Base-by-base conservation (phyloP, 2,113 vertebrate genomes). In the Corythornis vintsioides region DNA sequence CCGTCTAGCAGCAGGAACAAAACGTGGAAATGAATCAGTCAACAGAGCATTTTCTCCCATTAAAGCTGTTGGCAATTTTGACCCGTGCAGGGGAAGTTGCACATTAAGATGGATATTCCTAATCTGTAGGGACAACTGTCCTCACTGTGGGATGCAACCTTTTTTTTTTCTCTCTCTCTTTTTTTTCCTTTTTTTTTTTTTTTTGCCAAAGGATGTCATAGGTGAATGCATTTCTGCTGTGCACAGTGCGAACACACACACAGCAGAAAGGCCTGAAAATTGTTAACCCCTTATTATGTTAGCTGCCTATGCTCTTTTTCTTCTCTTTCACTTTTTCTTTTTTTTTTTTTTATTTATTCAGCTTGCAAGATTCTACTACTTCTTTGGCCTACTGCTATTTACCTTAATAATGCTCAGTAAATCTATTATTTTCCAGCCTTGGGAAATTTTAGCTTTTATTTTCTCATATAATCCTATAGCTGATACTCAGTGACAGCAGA, bases 11-110 rank as follows among this genome's bases (percentile, higher is more conserved):
- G 97, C 96, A 97, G 92, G 97, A 97, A 98, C 98, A 98, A 98
- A 98, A 97, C 97, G 83, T 96, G 98, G 98, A 98, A 98, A 98
- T 98, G 98, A 98, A 98, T 98, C 98, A 98, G 97, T 96, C 81
- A 97, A 98, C 97, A 97, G 97, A 97, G 95, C 97, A 97, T 97
- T 97, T 97, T 97, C 97, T 98, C 96, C 97, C 96, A 96, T 97
- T 97, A 97, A 96, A 97, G 96, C 95, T 94, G 93, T 95, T 97
- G 97, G 97, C 96, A 96, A 98, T 96, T 98, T 92, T 96, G 97
- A 95, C 97, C 95, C 88, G 69, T 97, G 96, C 48, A 97, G 88
- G 92, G 98, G 97, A 98, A 98, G 97, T 97, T 95, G 91, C 96
- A 94, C 97, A 96, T 96, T 97, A 97, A 97, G 96, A 97, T 97